Conservation (phyloP, 2,113 vertebrate species). For the Plecotus auritus region DNA sequence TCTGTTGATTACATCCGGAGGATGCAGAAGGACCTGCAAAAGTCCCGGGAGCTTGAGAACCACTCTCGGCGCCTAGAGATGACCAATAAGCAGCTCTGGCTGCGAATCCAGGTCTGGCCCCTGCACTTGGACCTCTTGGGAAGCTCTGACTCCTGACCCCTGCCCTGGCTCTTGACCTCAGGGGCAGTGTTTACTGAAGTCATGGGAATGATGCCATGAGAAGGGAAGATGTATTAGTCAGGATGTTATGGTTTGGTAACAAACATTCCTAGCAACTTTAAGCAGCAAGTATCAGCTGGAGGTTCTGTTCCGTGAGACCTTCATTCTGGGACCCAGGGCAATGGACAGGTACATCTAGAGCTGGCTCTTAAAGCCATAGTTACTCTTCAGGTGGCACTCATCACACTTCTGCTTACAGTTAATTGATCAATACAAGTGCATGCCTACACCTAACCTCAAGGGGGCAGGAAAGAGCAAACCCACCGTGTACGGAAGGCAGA, state of each 20-base stretch:
- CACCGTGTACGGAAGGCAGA: neutral
- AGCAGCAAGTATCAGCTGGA: neutral
- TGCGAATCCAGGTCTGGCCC: constrained; percentile 92
- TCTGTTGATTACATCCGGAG: constrained; percentile 98
- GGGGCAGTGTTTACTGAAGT: neutral
- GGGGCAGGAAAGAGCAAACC: neutral
- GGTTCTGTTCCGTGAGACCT: neutral
- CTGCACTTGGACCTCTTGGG: neutral
- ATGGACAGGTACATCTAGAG: neutral
- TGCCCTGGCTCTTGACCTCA: neutral
- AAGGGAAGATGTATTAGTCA: neutral
- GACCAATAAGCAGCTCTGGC: constrained; percentile 94
- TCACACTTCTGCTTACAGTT: neutral
- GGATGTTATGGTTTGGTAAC: neutral
- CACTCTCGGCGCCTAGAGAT: constrained; percentile 96
- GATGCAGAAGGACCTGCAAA: constrained; percentile 97
- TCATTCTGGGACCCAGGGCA: neutral
- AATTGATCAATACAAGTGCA: neutral
- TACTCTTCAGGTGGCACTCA: neutral
- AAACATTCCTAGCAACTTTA: neutral
- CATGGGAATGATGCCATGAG: neutral
- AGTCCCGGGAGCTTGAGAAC: constrained; percentile 93
- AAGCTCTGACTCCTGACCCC: neutral
- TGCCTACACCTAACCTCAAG: neutral
- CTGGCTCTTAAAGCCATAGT: neutral